Evolutionary conservation across 2,888 invertebrate species (phyloP), one percentile per base, ranked within the genome.

Genomic region (Iphiclides podalirius): DNA sequence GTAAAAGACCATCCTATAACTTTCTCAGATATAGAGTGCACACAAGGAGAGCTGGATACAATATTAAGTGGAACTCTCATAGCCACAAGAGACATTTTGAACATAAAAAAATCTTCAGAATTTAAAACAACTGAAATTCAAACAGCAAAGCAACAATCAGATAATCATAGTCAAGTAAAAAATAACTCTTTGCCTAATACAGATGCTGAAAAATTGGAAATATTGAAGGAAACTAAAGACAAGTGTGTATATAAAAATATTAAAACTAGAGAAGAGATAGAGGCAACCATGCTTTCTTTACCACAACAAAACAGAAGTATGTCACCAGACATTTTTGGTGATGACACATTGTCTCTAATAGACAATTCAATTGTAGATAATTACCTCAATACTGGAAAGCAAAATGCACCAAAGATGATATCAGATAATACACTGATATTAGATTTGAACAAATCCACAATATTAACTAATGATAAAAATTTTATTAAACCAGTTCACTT

Each of bases 251-350:
- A n/a, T n/a, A n/a, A n/a, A n/a, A n/a, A n/a, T n/a, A n/a, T n/a
- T n/a, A n/a, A n/a, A n/a, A n/a, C n/a, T n/a, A n/a, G n/a, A 13
- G 11, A 39, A 34, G 14, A 4, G 1, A 17, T 17, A 15, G 9
- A 15, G 8, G 9, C 49, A 36, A 39, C 17, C 14, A 45, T 40
- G 40, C 9, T 31, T 9, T 14, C 35, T 14, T n/a, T n/a, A 34
- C 13, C 26, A 3, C 17, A 36, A 2, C 11, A 28, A 17, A 37
- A 38, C 15, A 77, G 87, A 67, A 77, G 85, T 60, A 57, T 58
- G 53, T 89, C 89, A 1, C 89, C 89, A 42, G 89, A 89, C 64
- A 60, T 89, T 36, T 89, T 89, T 77, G 89, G 82, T 67, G 88
- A 88, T 67, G 88, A 88, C 59, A 54, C 59, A 0, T 65, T 67